A percentile compares a stretch with the other conserved stretches of the same genome.
Conservation (phyloP, 2,797 vertebrate species). For the Sciurus vulgaris region DNA sequence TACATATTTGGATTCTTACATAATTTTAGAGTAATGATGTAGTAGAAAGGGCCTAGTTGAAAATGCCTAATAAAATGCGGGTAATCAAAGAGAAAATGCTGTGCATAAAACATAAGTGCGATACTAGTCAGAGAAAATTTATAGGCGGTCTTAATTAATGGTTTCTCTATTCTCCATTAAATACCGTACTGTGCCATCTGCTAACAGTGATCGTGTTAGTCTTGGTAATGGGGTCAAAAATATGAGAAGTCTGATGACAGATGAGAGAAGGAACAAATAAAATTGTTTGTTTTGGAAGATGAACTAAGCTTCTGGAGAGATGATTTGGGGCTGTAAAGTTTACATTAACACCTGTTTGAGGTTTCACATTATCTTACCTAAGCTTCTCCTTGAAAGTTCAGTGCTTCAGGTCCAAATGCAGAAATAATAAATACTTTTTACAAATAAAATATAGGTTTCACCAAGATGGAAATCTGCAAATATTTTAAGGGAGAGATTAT, state of each 20-base stretch:
- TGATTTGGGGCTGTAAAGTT: background rate
- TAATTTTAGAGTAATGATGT: background rate
- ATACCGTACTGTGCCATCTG: background rate
- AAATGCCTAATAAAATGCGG: background rate
- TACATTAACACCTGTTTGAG: background rate
- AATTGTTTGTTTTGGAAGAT: background rate
- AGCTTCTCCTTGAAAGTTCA: constrained; percentile 13
- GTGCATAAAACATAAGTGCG: background rate
- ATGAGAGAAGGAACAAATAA: background rate
- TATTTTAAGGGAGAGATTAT: background rate
- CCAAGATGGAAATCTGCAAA: background rate
- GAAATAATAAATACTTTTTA: background rate
- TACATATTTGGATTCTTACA: background rate
- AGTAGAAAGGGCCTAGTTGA: background rate
- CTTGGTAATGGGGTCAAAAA: background rate
- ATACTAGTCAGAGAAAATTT: background rate
- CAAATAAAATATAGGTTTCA: background rate
- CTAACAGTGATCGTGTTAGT: background rate
- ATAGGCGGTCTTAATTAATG: background rate
- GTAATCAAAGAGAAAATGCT: background rate
- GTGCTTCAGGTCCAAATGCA: background rate
- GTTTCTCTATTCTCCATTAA: background rate
- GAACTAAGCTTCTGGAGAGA: background rate
- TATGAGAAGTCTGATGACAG: background rate
- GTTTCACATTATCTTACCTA: background rate